Evolutionary conservation across 2,113 vertebrate species (phyloP), one percentile per base, ranked within the genome.

Genomic region (Dasyornis broadbenti): DNA sequence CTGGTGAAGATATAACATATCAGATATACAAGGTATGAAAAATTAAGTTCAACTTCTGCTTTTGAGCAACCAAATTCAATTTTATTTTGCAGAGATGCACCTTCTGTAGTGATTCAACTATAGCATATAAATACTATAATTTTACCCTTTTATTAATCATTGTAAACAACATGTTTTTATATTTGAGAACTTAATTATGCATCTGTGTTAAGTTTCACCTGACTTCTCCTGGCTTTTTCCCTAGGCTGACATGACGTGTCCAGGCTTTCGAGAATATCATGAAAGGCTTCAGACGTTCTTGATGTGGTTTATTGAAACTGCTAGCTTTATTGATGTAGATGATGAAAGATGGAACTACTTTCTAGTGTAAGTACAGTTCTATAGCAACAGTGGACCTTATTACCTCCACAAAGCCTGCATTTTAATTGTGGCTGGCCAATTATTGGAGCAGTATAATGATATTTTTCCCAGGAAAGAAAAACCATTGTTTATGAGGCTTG

Each of bases 271-370:
- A 97, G 99, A 99, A 97, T 99, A 99, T 97, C 99, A 99, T 97
- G 98, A 99, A 97, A 99, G 99, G 97, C 98, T 99, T 97, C 99
- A 99, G 98, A 99, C 99, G 80, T 99, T 99, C 98, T 99, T 99
- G 98, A 99, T 99, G 99, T 99, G 99, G 99, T 99, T 99, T 98
- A 99, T 99, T 97, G 99, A 99, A 98, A 99, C 99, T 44, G 99
- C 99, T 98, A 99, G 99, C 97, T 99, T 99, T 98, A 99, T 99
- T 98, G 99, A 99, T 93, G 97, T 99, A 94, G 99, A 99, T 94
- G 99, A 99, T 97, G 99, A 99, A 98, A 99, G 98, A 98, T 99
- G 99, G 99, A 99, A 99, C 98, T 99, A 99, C 98, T 99, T 99
- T 99, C 98, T 99, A 97, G 98, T 99, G 99, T 99, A 98, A 99